A percentile compares a stretch with the other conserved stretches of the same genome.
Conservation (phyloP, 92 coral and sea anemone species). For the Isaurus tuberculatus region DNA sequence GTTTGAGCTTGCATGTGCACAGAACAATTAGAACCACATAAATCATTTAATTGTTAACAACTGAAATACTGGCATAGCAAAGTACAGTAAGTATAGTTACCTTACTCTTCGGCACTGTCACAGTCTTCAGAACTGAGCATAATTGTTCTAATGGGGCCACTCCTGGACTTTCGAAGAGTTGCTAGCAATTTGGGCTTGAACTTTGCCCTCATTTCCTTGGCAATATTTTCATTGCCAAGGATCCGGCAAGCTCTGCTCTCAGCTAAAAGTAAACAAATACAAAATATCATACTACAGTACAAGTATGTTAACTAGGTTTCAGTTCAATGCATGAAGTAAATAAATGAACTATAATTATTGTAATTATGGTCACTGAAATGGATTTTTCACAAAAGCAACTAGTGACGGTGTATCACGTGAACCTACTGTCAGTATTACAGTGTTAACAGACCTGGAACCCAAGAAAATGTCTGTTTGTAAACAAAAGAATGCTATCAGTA, state of each 20-base stretch:
- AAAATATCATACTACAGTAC: not conserved
- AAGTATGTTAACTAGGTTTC: not conserved
- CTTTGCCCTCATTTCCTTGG: conserved; percentile 14
- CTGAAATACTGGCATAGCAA: not conserved
- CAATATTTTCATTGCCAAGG: not conserved
- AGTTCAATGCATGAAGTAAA: conserved; percentile 8
- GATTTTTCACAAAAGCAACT: conserved; percentile 5
- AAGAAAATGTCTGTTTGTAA: not conserved
- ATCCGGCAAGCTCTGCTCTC: conserved; percentile 34
- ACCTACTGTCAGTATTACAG: conserved; percentile 8
- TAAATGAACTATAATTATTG: not conserved
- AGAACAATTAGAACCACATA: not conserved
- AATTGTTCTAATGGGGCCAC: not conserved
- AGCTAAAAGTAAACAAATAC: conserved; percentile 5
- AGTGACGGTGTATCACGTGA: not conserved
- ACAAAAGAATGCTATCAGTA: not conserved
- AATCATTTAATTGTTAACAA: not conserved
- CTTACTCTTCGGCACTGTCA: conserved; percentile 17
- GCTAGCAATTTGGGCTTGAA: conserved; percentile 5
- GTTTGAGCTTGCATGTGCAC: no score
- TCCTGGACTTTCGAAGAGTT: conserved; percentile 5
- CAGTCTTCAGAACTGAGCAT: conserved; percentile 6
- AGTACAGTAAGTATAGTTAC: conserved; percentile 16
- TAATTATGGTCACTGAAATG: conserved; percentile 2
- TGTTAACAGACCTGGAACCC: not conserved